Evolutionary conservation across 2,888 invertebrate genomes (phyloP), one percentile per base, ranked within the genome.

Genomic region (Ormyrus rosae): DNA sequence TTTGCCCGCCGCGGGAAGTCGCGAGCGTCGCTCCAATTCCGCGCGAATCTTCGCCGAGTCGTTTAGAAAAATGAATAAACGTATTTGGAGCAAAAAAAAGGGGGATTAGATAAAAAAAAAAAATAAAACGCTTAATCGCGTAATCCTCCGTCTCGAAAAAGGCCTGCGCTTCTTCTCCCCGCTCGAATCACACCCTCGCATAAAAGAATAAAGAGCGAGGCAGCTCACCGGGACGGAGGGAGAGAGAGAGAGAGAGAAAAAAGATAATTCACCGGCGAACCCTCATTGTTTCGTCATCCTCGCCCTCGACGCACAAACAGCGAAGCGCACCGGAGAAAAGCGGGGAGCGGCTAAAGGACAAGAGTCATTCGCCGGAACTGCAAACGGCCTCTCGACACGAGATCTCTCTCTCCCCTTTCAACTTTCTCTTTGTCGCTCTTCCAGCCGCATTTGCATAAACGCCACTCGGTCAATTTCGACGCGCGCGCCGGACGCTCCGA

Each of bases 371-470:
- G n/a, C 69, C 50, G 65, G 46, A 19, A 13, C 73, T 78, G 68
- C 73, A 78, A 69, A 68, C 67, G 71, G 64, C 70, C 81, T 81
- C 81, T 77, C 73, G 68, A 64, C 81, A 69, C 46, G 72, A 81
- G 72, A 55, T 53, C 63, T 67, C 48, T 11, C 53, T 46, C 45
- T 10, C 19, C 6, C 64, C 11, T 55, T 58, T 48, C 64, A 48
- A 65, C 34, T 34, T 34, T 51, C 61, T 46, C 46, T 55, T 51
- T 45, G 4, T 34, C 34, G 34, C 34, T 34, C 34, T 34, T 34
- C 73, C 64, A 77, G 68, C 81, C 73, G 67, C 63, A 78, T 81
- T 78, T 81, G 71, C 81, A 78, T 81, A 81, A 81, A 71, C 64
- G 78, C 58, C 51, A 72, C 68, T 75, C 71, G 81, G 69, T 78